phyloP scores from a whole-genome alignment of 2,113 vertebrate genomes.

The Platycercus adscitus region DNA sequence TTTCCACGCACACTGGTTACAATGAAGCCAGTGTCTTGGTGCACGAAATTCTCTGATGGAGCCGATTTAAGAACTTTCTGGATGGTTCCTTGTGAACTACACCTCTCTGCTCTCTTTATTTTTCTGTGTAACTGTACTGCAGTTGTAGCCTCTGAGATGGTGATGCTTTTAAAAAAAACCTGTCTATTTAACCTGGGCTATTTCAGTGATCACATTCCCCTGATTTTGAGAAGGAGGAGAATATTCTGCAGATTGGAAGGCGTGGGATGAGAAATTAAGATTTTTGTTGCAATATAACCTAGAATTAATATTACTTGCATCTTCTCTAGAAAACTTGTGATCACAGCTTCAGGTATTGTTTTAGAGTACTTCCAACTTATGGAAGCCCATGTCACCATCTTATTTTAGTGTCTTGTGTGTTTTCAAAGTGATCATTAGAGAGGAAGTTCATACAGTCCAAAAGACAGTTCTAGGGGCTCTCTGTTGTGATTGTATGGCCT shows the following conservation, averaged over 20 bases:
- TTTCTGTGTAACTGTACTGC: background rate
- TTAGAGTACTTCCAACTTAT: background rate
- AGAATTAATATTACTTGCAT: background rate
- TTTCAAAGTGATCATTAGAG: background rate
- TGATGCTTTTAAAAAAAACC: background rate
- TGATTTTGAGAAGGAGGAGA: background rate
- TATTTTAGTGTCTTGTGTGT: background rate
- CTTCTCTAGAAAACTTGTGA: background rate
- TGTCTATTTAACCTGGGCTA: background rate
- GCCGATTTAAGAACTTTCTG: background rate
- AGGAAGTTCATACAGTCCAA: background rate
- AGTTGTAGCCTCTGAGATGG: background rate
- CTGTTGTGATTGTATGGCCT: background rate
- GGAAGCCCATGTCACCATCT: background rate
- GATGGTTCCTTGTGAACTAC: background rate
- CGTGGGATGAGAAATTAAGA: background rate
- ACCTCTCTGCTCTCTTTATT: background rate
- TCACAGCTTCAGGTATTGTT: background rate
- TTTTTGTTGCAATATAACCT: background rate
- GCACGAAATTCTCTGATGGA: background rate
- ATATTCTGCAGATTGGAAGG: background rate
- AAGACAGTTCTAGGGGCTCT: background rate
- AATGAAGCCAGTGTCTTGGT: background rate
- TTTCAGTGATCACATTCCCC: background rate
- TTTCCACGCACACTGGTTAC: accelerated